These are phyloP conservation scores for Drosophila ustulata DNA, from an alignment of 2,888 invertebrate species.

Conservation along the genomic window DNA sequence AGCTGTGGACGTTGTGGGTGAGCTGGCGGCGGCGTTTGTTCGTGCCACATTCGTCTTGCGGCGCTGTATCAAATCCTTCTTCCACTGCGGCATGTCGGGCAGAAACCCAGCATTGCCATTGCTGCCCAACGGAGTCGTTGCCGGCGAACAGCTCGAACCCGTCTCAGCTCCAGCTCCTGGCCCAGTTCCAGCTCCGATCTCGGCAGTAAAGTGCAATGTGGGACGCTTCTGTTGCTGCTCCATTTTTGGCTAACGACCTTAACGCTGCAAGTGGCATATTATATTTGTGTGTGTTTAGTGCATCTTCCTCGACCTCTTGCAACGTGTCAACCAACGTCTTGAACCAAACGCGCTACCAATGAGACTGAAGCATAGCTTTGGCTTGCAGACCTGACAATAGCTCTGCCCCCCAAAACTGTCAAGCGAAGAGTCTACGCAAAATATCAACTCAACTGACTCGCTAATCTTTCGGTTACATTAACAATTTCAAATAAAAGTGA, in stretches of 20 bases:
- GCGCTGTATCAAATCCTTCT: conserved; percentile 92
- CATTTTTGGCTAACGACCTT: conserved; percentile 47
- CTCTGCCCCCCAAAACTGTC: not conserved
- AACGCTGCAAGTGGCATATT: conserved; percentile 69
- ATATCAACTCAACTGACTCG: conserved; percentile 26
- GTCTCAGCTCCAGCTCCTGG: conserved; percentile 36
- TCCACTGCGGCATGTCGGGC: conserved; percentile 90
- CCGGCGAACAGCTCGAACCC: conserved; percentile 30
- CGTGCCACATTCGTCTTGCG: conserved; percentile 85
- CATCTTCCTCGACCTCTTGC: conserved; percentile 6
- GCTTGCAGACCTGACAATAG: conserved; percentile 18
- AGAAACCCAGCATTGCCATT: conserved; percentile 57
- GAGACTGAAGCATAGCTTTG: conserved; percentile 53
- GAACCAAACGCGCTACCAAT: conserved; percentile 52
- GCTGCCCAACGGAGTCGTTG: conserved; percentile 41
- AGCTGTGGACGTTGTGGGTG: conserved; percentile 41
- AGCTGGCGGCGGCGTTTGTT: conserved; percentile 67
- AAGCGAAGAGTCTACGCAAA: conserved; percentile 27
- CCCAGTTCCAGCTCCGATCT: conserved; percentile 16
- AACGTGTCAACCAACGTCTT: conserved; percentile 47
- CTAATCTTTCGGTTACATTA: not conserved
- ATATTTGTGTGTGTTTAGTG: conserved; percentile 44
- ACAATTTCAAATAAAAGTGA: too few species aligned
- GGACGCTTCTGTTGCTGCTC: conserved; percentile 49
- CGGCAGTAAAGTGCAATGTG: conserved; percentile 41